A percentile compares a stretch with the other conserved stretches of the same genome.
Evolutionary conservation across 2,113 vertebrate species (phyloP).

Genomic region (Strix uralensis): DNA sequence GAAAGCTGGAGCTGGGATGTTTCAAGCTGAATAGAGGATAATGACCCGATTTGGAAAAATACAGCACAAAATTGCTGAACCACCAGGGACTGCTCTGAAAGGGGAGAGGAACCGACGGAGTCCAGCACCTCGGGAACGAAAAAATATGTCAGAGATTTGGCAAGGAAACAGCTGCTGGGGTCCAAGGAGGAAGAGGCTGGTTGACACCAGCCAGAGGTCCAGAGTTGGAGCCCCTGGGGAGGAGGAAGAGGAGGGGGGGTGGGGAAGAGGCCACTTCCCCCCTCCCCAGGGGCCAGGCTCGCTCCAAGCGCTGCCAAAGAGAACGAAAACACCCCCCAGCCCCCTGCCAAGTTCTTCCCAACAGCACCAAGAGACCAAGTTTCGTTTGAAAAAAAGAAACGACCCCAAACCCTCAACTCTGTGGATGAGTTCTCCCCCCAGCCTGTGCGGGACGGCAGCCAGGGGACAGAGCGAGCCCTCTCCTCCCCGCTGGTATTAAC

Average conservation of each 20-base stretch:
- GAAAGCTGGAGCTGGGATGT: neutral
- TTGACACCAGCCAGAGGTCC: neutral
- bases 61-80: neutral
- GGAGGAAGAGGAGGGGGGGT: neutral
- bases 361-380: neutral
- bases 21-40: neutral
- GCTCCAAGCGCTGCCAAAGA: neutral
- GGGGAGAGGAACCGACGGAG: neutral
- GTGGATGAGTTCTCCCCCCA: neutral
- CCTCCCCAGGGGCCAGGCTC: neutral
- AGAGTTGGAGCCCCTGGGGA: neutral
- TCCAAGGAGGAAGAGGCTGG: neutral
- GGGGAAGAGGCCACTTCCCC: neutral
- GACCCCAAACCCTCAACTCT: neutral
- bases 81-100: neutral
- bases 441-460: rapidly evolving
- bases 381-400: neutral
- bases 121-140: neutral
- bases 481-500: neutral
- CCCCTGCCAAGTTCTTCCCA: neutral
- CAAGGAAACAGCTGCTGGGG: neutral
- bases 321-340: neutral
- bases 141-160: neutral
- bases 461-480: neutral
- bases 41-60: neutral